Evolutionary conservation across 2,797 vertebrate genomes (phyloP), one percentile per base, ranked within the genome.

Genomic region (Neosalanx taihuensis): DNA sequence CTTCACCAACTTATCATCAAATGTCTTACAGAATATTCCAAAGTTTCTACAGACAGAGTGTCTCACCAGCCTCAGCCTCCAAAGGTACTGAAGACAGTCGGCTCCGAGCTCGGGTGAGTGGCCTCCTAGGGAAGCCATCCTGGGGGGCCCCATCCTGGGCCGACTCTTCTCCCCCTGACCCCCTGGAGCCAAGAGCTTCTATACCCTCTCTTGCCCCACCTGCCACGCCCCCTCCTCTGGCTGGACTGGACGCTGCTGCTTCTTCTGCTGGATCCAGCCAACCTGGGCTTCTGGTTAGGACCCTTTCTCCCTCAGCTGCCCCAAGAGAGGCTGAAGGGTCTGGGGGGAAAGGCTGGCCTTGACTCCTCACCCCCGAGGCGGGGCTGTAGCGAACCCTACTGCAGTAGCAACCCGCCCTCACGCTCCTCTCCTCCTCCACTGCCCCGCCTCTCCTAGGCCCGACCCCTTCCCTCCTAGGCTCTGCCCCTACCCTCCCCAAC

Each of bases 91-190:
- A 92, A 68, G 95, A 96, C 79, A 94, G 93, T 76, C 93, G 94
- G 81, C 95, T 97, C 86, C 95, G 91, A 61, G 97, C 97, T 83
- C 97, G 92, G 59, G 97, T 99, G 79, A 98, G 84, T 15, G 97
- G 97, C 81, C 97, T 89, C 74, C 96, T 93, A 18, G 94, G 94
- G 74, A 95, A 94, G 72, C 92, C 91, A 72, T 93, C 76, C 23
- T 75, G 62, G 29, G 13, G 41, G 3, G 57, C 59, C 89, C 84
- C 89, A 31, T 79, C 84, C 30, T 79, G 81, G 29, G 67, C 59
- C 17, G 59, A 65, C 53, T 59, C 64, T 15, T 26, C 59, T 64
- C 51, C 65, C 15, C 51, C 17, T 29, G 26, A 30, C n/a, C 41
- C 51, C 59, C 63, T 83, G 81, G 70, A 70, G 81, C 71, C 85